Evolutionary conservation across 2,888 invertebrate species (phyloP), one percentile per base, ranked within the genome.

Genomic region (Rhimphoctona megacephalus): DNA sequence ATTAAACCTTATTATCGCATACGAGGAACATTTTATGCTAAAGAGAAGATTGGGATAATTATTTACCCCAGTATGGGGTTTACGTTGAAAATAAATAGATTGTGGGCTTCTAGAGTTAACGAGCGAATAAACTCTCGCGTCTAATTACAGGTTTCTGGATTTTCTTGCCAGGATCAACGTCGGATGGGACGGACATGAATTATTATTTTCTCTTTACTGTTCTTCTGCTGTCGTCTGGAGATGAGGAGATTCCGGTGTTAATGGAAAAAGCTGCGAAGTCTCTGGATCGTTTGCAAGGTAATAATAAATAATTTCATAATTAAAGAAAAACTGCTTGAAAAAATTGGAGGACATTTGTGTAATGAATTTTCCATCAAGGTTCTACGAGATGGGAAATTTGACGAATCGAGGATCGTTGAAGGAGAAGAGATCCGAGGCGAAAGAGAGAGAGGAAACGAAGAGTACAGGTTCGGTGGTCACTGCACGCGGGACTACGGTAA

Each of bases 401-500:
- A 43, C 22, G 25, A 39, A 8, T 22, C n/a, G 22, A 46, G 25
- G 25, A 43, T 25, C 22, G 14, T 7, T 25, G 0, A n/a, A 57
- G 22, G 72, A 49, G 73, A 79, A 54, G 22, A 19, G 36, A 19
- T 25, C 19, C 61, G 25, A 70, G 57, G 39, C 7, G 4, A 9
- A 9, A 39, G 39, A 36, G 39, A 46, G 74, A 74, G 72, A 64
- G 67, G 67, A 88, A 82, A 69, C 85, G 86, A 86, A 81, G 54
- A 25, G 80, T 86, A 89, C 88, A 90, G 82, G 87, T 84, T 81
- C 88, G 83, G 85, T 90, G 90, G 89, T 91, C 89, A 88, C 88
- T 91, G 91, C 90, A 90, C 91, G 91, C 91, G 92, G 88, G 89
- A 90, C 92, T 90, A 92, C 91, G 90, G 89, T 89, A 88, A 90